A percentile compares a stretch with the other conserved stretches of the same genome.
These are phyloP conservation scores for Melanostigma gelatinosum DNA, from an alignment of 2,113 vertebrate species.

Conservation along the genomic window DNA sequence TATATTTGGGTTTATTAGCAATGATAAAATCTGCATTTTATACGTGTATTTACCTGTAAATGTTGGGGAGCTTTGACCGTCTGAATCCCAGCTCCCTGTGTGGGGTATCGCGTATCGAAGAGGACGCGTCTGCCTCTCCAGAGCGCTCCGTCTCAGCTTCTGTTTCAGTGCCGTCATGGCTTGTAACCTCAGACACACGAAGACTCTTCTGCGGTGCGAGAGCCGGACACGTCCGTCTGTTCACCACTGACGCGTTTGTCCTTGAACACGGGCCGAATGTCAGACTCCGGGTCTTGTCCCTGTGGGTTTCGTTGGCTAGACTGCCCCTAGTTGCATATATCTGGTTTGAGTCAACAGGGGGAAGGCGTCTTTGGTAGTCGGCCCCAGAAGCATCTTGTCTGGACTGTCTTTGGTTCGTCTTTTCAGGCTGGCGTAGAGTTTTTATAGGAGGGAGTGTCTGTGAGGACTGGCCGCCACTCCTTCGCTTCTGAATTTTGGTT, in stretches of 20 bases:
- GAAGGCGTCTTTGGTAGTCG: slow-evolving; percentile 22
- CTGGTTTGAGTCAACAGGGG: slow-evolving; percentile 25
- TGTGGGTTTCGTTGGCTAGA: neutral
- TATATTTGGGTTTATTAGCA: neutral
- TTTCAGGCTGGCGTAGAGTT: neutral
- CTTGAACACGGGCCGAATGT: slow-evolving; percentile 36
- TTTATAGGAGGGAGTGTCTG: slow-evolving; percentile 37
- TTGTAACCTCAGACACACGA: slow-evolving; percentile 53
- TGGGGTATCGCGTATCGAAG: slow-evolving; percentile 20
- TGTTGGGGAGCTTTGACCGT: slow-evolving; percentile 40
- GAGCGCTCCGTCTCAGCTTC: slow-evolving; percentile 23
- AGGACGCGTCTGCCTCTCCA: slow-evolving; percentile 40
- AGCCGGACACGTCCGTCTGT: slow-evolving; percentile 17
- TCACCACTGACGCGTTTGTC: slow-evolving; percentile 29
- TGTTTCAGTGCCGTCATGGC: slow-evolving; percentile 46
- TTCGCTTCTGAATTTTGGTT: neutral
- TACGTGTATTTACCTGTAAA: slow-evolving; percentile 51
- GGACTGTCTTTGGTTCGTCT: slow-evolving; percentile 8
- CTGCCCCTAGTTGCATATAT: neutral
- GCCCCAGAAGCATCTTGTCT: slow-evolving; percentile 2
- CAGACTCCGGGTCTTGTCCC: slow-evolving; percentile 18
- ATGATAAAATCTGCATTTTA: neutral
- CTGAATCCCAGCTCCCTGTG: slow-evolving; percentile 3
- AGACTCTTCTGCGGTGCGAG: slow-evolving; percentile 9
- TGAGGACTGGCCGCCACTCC: neutral